Evolutionary conservation across 2,888 invertebrate species (phyloP), one percentile per base, ranked within the genome.

Genomic region (Scaptomyza tumidula): DNA sequence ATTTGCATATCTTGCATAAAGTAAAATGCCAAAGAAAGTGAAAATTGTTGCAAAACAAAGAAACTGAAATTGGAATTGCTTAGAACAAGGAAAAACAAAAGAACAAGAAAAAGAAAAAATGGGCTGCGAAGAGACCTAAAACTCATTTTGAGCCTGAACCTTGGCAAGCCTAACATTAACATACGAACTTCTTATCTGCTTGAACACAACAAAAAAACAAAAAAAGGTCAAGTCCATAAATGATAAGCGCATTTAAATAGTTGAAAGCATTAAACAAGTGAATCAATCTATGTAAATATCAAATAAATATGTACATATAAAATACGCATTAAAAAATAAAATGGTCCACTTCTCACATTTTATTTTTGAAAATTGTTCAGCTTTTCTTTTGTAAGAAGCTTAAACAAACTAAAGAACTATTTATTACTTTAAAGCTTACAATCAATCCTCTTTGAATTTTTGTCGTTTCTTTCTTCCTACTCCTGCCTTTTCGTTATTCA

Each of bases 1-100:
- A 75, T 75, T 75, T 75, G 75, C 75, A 78, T 75, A 75, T 78
- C 79, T 75, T 58, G 78, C 75, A 75, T 61, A 75, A 78, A 78
- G 61, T 48, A 55, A 59, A 67, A 74, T 74, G 75, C 75, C 75
- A 64, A 55, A 45, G 75, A 75, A 75, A 78, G 75, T 75, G 79
- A 75, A 69, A 78, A 78, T 78, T 78, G 78, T 78, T 64, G 69
- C 75, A 64, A 72, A 64, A 74, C 63, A 64, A 78, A 61, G 63
- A 61, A 57, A 78, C 74, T 60, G 54, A 63, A 78, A 75, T 78
- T 75, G 69, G 75, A 74, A 75, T 64, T 62, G 55, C 75, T 74
- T 49, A 35, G 46, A 41, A 6, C 14, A 14, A 14, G 39, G 6
- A 6, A 37, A 37, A 37, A n/a, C 37, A 39, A 39, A 39, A 14